These are phyloP conservation scores for Sarcophaga caerulescens DNA, from an alignment of 2,888 invertebrate species.

Conservation along the genomic window DNA sequence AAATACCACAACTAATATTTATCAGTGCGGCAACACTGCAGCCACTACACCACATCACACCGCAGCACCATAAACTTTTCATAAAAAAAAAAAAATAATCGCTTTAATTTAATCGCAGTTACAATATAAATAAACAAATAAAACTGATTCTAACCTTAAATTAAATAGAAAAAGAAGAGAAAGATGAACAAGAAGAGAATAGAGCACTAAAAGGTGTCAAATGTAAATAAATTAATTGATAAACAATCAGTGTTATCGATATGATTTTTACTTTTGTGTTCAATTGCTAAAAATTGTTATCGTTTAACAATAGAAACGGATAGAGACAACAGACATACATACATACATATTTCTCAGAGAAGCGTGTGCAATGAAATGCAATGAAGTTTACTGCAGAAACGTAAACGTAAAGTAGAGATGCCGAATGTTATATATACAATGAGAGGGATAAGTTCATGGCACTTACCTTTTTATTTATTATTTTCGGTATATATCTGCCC, in stretches of 20 bases:
- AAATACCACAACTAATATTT: slow-evolving; percentile 8
- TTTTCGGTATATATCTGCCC: too few species aligned
- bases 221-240: slow-evolving; percentile 61
- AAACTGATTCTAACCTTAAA: slow-evolving; percentile 8
- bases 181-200: too few species aligned
- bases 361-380: not conserved
- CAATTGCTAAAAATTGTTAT: slow-evolving; percentile 49
- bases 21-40: too few species aligned
- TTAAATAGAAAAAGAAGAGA: not conserved
- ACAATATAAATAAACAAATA: not conserved
- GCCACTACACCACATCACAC: too few species aligned
- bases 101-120: slow-evolving; percentile 21
- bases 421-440: not conserved
- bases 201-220: slow-evolving; percentile 48
- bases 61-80: too few species aligned
- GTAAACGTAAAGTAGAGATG: not conserved
- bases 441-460: too few species aligned
- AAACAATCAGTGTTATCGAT: slow-evolving; percentile 49
- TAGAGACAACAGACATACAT: too few species aligned
- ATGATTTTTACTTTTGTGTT: slow-evolving; percentile 26
- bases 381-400: not conserved
- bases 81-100: not conserved
- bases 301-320: not conserved
- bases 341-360: too few species aligned
- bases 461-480: too few species aligned